Base-by-base conservation (phyloP, 2,113 vertebrate species). In the Oncorhynchus mykiss region DNA sequence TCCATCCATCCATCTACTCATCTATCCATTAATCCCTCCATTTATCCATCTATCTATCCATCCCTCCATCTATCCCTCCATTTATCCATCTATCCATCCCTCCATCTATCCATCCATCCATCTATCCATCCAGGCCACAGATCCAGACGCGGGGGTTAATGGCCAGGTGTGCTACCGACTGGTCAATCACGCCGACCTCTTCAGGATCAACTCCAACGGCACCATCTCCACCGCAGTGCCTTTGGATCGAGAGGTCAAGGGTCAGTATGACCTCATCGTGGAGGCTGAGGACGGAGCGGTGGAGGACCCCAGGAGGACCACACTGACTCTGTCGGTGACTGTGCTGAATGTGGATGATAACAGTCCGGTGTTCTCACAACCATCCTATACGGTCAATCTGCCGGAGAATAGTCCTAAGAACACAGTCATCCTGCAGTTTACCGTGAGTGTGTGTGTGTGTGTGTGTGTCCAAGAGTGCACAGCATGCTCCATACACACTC, bases 321-420 rank as follows among this genome's bases (percentile, higher is more conserved):
- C 93, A 0, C 27, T 97, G 1, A 95, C 92, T 0, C 72, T 99
- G 71, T 91, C 90, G 0, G 81, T 99, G 86, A 94, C 90, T 2
- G 95, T 99, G 60, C 88, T 96, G 86, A 96, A 99, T 11, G 94
- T 99, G 0, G 96, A 99, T 16, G 98, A 99, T 89, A 99, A 99
- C 80, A 98, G 96, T 74, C 98, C 98, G 0, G 87, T 95, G 20
- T 99, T 99, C 76, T 94, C 91, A 39, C 97, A 97, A 13, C 62
- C 94, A 34, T 94, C 93, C 2, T 99, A 99, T 75, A 78, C 90
- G 0, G 92, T 95, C 1, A 82, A 77, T 0, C 91, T 99, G 12
- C 95, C 98, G 1, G 98, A 99, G 89, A 99, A 99, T 72, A 94
- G 94, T 59, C 94, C 94, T 0, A 87, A 92, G 16, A 93, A 95